phyloP scores from a whole-genome alignment of 2,888 invertebrate genomes.

The Drosophila robusta region DNA sequence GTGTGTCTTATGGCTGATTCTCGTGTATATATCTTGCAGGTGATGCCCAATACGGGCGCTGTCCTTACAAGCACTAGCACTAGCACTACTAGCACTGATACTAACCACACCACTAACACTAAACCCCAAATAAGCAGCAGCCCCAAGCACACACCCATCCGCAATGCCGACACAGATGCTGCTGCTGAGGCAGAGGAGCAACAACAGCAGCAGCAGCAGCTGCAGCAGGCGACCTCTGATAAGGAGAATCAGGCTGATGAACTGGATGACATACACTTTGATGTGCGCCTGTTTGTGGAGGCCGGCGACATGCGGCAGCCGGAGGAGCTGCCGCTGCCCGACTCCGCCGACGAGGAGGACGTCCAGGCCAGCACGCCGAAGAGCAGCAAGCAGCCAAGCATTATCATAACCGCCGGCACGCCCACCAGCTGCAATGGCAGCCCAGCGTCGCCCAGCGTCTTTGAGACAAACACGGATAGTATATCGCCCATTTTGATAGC shows the following conservation, averaged over 20 bases:
- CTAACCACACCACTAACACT: slow-evolving; percentile 55
- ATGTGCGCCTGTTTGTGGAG: slow-evolving; percentile 78
- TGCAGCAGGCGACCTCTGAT: slow-evolving; percentile 10
- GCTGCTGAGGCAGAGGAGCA: slow-evolving; percentile 8
- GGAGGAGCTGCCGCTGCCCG: slow-evolving; percentile 60
- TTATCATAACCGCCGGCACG: slow-evolving; percentile 34
- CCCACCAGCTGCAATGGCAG: slow-evolving; percentile 37
- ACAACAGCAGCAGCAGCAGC: not conserved
- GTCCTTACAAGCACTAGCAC: slow-evolving; percentile 81
- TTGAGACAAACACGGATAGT: slow-evolving; percentile 68
- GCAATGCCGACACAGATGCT: slow-evolving; percentile 3
- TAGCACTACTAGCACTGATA: slow-evolving; percentile 59
- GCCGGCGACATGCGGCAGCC: slow-evolving; percentile 45
- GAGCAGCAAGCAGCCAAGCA: slow-evolving; percentile 27
- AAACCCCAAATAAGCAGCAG: slow-evolving; percentile 35
- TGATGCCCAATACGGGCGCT: slow-evolving; percentile 85
- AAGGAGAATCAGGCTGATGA: slow-evolving; percentile 55
- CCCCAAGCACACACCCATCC: slow-evolving; percentile 23
- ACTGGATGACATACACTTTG: slow-evolving; percentile 71
- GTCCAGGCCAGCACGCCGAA: slow-evolving; percentile 68
- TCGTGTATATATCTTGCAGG: slow-evolving; percentile 81
- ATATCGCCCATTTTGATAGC: slow-evolving; percentile 83
- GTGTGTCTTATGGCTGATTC: slow-evolving; percentile 45
- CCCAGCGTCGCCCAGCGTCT: slow-evolving; percentile 48
- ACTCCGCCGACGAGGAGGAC: slow-evolving; percentile 54